A percentile compares a stretch with the other conserved stretches of the same genome.
These are phyloP conservation scores for Drosophila nebulosa DNA, from an alignment of 1,140 invertebrate genomes.

Conservation along the genomic window DNA sequence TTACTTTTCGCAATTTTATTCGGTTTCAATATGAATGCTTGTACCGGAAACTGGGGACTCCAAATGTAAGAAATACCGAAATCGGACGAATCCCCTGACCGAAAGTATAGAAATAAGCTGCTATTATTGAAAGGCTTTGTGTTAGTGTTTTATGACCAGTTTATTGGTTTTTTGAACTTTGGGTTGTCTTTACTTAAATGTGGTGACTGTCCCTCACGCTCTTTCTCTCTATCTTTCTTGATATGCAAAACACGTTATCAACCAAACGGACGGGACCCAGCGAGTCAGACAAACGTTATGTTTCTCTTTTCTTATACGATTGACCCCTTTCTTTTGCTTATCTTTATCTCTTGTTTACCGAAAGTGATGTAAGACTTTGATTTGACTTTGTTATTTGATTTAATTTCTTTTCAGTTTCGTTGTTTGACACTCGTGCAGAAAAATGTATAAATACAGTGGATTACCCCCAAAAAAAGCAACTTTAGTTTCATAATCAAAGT, in stretches of 20 bases:
- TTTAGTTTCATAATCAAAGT: too few relatives aligned
- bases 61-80: not conserved
- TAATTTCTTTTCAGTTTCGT: conserved; percentile 55
- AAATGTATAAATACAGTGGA: conserved; percentile 38
- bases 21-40: too few relatives aligned
- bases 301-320: conserved; percentile 21
- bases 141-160: conserved; percentile 22
- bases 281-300: not conserved
- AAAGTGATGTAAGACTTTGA: conserved; percentile 56
- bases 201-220: not conserved
- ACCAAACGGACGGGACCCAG: not conserved
- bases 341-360: conserved; percentile 37
- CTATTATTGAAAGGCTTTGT: conserved; percentile 1
- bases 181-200: not conserved
- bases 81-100: not conserved
- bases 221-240: conserved; percentile 1
- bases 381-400: conserved; percentile 16
- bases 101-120: not conserved
- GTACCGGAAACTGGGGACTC: too few relatives aligned
- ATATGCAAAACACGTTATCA: conserved; percentile 64
- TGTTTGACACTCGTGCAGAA: conserved; percentile 34
- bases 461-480: too few relatives aligned
- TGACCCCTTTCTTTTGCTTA: conserved; percentile 24
- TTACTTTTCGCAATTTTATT: too few relatives aligned
- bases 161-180: conserved; percentile 69